These are phyloP conservation scores for Sus scrofa DNA, from an alignment of 2,113 vertebrate genomes.

Conservation along the genomic window DNA sequence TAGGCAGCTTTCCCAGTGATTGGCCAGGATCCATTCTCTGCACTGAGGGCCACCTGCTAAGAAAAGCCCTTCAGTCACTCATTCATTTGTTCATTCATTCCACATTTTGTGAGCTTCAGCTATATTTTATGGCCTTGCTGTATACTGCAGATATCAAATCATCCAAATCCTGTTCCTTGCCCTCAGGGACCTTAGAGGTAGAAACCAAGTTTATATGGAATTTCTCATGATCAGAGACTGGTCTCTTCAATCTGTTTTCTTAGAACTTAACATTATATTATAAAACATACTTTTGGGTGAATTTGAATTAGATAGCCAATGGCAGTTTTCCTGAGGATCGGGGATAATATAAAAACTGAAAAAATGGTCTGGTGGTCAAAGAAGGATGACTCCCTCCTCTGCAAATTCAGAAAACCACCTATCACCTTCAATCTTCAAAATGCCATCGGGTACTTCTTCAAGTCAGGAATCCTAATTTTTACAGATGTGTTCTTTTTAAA, in stretches of 20 bases:
- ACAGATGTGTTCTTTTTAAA: neutral
- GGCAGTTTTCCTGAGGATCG: neutral
- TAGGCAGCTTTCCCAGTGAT: neutral
- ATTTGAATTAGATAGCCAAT: neutral
- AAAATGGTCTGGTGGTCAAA: neutral
- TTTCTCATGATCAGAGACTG: neutral
- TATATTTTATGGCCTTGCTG: neutral
- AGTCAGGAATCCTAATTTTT: neutral
- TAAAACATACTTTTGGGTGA: neutral
- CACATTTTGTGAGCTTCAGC: neutral
- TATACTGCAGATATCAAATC: neutral
- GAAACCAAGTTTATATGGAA: conserved; percentile 5
- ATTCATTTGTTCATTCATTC: neutral
- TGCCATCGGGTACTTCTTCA: neutral
- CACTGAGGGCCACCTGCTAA: neutral
- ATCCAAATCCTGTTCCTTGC: neutral
- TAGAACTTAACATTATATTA: conserved; percentile 8
- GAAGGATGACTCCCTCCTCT: neutral
- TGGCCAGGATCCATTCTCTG: neutral
- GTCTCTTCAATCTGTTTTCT: neutral
- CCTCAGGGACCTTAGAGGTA: neutral
- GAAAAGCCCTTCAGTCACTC: neutral
- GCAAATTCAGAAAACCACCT: neutral
- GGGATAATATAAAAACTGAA: neutral
- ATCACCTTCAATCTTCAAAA: fast-evolving